These are phyloP conservation scores for Eustalomyia histrio DNA, from an alignment of 2,888 invertebrate species.

Conservation along the genomic window DNA sequence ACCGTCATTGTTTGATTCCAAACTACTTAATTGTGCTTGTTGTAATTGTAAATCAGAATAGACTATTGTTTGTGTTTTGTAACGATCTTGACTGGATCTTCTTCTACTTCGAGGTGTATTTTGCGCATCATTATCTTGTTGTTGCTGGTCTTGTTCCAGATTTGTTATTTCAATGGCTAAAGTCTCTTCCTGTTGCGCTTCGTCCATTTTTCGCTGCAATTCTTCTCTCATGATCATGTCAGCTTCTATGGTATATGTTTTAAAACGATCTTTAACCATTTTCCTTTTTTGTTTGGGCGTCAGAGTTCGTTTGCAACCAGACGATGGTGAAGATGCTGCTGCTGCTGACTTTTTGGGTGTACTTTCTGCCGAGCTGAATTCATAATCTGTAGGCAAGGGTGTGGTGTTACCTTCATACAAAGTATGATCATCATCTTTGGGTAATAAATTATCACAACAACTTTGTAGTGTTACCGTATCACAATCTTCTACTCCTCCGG, in stretches of 20 bases:
- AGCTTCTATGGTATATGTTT: slow-evolving; percentile 89
- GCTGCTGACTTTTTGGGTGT: slow-evolving; percentile 84
- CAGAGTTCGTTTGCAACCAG: slow-evolving; percentile 76
- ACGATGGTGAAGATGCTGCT: slow-evolving; percentile 68
- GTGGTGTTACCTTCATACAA: slow-evolving; percentile 80
- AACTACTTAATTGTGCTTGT: slow-evolving; percentile 34
- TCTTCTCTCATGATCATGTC: slow-evolving; percentile 77
- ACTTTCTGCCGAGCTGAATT: slow-evolving; percentile 87
- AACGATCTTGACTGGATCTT: slow-evolving; percentile 82
- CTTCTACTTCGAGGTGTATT: slow-evolving; percentile 67
- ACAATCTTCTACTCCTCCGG: slow-evolving; percentile 81
- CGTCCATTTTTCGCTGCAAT: slow-evolving; percentile 70
- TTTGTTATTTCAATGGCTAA: slow-evolving; percentile 75
- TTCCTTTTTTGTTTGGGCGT: slow-evolving; percentile 90
- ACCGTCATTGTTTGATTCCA: slow-evolving; percentile 65
- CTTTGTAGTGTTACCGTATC: slow-evolving; percentile 82
- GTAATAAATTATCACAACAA: slow-evolving; percentile 80
- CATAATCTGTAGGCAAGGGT: slow-evolving; percentile 86
- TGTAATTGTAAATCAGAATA: slow-evolving; percentile 66
- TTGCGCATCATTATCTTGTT: slow-evolving; percentile 18
- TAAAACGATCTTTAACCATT: slow-evolving; percentile 88
- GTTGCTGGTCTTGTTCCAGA: slow-evolving; percentile 39
- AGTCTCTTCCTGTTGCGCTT: slow-evolving; percentile 71
- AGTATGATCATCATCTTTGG: slow-evolving; percentile 69
- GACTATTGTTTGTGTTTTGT: slow-evolving; percentile 85